A percentile compares a stretch with the other conserved stretches of the same genome.
phyloP scores from a whole-genome alignment of 2,113 vertebrate genomes.

The Pollimyrus isidori region DNA sequence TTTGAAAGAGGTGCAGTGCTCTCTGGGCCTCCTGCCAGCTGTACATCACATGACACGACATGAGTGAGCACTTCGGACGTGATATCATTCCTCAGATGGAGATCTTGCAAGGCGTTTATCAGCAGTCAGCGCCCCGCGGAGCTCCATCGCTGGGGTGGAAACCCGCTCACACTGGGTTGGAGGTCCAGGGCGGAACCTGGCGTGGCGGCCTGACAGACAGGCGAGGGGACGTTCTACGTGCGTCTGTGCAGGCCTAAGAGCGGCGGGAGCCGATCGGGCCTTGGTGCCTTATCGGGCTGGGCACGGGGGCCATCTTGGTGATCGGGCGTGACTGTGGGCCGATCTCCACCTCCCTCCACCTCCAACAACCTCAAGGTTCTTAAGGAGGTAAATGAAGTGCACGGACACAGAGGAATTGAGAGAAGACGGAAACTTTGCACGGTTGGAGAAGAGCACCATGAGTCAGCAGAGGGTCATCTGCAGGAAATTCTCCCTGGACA shows the following conservation, averaged over 20 bases:
- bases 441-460: conserved; percentile 31
- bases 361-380: neutral
- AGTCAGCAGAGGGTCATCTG: conserved; percentile 20
- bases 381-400: neutral
- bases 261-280: too few relatives aligned
- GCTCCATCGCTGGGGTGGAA: neutral
- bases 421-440: neutral
- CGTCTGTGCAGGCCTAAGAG: too few relatives aligned
- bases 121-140: neutral
- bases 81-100: neutral
- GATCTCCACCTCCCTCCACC: neutral
- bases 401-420: neutral
- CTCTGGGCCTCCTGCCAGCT: neutral
- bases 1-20: neutral
- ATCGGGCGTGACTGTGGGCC: neutral
- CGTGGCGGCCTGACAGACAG: neutral
- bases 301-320: too few relatives aligned
- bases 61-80: neutral
- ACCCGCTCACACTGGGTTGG: neutral
- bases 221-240: neutral
- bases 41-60: neutral
- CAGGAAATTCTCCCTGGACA: conserved; percentile 55
- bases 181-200: neutral
- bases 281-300: neutral
- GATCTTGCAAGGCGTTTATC: neutral